phyloP scores from a whole-genome alignment of 2,113 vertebrate species.

The Canis aureus region DNA sequence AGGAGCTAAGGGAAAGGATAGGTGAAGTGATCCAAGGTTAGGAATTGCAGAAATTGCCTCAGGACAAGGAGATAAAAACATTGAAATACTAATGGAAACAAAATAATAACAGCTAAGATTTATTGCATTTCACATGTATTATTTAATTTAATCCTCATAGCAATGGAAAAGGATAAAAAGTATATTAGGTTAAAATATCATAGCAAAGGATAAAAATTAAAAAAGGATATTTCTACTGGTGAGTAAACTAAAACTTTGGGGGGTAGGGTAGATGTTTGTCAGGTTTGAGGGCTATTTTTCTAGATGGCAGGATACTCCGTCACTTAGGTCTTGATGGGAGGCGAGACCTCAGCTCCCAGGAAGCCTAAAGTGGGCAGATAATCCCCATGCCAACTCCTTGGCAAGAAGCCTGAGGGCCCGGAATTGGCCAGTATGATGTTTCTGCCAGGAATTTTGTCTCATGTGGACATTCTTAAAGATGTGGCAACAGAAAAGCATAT shows the following conservation, averaged over 20 bases:
- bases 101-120: not conserved
- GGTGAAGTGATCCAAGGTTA: not conserved
- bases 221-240: not conserved
- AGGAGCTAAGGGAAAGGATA: not conserved
- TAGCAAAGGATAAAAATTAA: constrained; percentile 5
- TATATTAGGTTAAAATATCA: constrained; percentile 1
- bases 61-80: constrained; percentile 6
- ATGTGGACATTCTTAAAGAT: not conserved
- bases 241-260: constrained; percentile 29
- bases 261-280: not conserved
- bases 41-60: not conserved
- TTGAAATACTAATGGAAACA: not conserved
- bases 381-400: not conserved
- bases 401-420: constrained; percentile 6
- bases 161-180: not conserved
- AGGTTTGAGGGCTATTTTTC: not conserved
- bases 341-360: not conserved
- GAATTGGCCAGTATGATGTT: not conserved
- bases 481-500: not conserved
- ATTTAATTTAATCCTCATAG: constrained; percentile 31
- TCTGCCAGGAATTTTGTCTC: not conserved
- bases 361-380: not conserved
- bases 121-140: constrained; percentile 7
- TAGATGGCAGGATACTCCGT: not conserved
- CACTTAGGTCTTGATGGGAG: not conserved